Conservation (phyloP, 2,888 invertebrate genomes). For the Bruchidius siliquastri region DNA sequence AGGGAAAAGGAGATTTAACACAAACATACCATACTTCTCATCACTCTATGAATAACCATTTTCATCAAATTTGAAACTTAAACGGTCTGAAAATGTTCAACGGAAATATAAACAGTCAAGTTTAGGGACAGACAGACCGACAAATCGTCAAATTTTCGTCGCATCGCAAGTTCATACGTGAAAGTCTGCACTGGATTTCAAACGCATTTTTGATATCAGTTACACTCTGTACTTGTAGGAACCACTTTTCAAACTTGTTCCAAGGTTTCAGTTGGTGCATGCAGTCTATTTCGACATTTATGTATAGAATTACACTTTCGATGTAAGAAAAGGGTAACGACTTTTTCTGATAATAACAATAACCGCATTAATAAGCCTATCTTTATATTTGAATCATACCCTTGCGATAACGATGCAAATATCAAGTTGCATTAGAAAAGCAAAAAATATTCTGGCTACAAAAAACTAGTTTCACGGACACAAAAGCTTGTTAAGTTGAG, state of each 20-base stretch:
- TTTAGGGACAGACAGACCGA: not conserved
- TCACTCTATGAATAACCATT: no score
- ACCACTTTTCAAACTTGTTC: not conserved
- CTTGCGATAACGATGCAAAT: not conserved
- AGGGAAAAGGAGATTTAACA: no score
- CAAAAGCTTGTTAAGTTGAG: not conserved
- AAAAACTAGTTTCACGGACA: not conserved
- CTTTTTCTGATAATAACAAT: not conserved
- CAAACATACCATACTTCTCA: no score
- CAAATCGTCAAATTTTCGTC: no score
- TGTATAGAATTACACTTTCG: not conserved
- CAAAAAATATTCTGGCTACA: not conserved
- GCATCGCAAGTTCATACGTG: no score
- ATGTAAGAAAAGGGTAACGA: not conserved
- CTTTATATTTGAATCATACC: not conserved
- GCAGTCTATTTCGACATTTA: not conserved
- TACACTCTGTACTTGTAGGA: not conserved
- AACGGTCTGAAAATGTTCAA: no score
- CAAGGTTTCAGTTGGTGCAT: not conserved
- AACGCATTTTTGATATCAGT: not conserved
- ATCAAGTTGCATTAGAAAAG: not conserved
- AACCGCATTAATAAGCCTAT: not conserved
- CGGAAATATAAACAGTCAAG: no score
- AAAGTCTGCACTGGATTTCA: no score
- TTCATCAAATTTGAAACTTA: no score